Conservation (phyloP, 2,888 invertebrate species). For the Megastigmus dorsalis region DNA sequence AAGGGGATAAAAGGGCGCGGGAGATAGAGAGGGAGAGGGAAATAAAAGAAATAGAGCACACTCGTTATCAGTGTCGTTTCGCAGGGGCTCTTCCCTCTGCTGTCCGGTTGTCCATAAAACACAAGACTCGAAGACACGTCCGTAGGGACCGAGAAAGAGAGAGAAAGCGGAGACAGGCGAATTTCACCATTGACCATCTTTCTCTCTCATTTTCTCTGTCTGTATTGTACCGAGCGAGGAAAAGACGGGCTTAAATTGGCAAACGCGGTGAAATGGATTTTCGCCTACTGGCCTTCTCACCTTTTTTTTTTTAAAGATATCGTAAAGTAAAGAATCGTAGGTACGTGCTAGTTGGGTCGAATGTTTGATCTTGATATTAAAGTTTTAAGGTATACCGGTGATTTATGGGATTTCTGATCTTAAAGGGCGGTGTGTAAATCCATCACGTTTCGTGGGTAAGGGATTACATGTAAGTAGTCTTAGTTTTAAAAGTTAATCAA, state of each 20-base stretch:
- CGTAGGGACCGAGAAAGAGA: neutral
- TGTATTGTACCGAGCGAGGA: neutral
- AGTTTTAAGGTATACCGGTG: too few species aligned
- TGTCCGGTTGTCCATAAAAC: neutral
- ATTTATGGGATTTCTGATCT: too few species aligned
- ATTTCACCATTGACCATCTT: neutral
- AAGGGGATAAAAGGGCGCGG: conserved; percentile 6
- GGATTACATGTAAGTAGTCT: too few species aligned
- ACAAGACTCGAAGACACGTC: neutral
- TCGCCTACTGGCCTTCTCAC: neutral
- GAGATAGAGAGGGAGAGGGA: neutral
- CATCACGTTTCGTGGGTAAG: too few species aligned
- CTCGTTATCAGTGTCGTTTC: conserved; percentile 6
- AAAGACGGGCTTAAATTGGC: neutral
- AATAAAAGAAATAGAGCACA: neutral
- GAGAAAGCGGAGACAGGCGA: neutral
- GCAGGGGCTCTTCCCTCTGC: too few species aligned
- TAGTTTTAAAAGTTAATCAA: too few species aligned
- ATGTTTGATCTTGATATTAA: too few species aligned
- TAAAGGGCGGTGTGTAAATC: too few species aligned
- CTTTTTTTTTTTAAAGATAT: neutral
- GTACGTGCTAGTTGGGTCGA: too few species aligned
- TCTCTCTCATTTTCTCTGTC: neutral
- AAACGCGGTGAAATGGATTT: neutral
- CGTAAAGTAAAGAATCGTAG: too few species aligned